Conservation (phyloP, 2,888 invertebrate genomes). For the Bellardia pandia region DNA sequence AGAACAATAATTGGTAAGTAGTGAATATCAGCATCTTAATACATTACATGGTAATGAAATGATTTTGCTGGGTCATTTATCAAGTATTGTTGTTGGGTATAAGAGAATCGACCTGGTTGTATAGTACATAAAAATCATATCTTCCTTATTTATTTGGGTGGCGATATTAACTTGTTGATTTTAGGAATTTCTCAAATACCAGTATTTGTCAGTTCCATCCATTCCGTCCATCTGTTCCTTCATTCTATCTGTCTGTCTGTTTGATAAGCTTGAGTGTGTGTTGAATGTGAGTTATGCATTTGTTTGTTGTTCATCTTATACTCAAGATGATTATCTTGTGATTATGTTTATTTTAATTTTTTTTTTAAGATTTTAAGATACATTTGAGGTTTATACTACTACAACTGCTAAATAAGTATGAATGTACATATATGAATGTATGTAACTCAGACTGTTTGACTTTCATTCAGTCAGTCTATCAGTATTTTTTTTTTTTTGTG, state of each 20-base stretch:
- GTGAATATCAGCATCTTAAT: too few species aligned
- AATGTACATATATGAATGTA: conserved; percentile 13
- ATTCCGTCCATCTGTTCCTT: conserved; percentile 9
- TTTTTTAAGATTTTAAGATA: conserved; percentile 70
- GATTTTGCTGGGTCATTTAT: too few species aligned
- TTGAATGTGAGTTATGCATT: conserved; percentile 35
- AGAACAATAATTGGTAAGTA: too few species aligned
- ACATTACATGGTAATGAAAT: too few species aligned
- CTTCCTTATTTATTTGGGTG: background rate
- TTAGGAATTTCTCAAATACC: conserved; percentile 33
- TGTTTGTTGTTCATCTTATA: conserved; percentile 63
- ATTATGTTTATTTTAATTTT: conserved; percentile 71
- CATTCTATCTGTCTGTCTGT: conserved; percentile 1
- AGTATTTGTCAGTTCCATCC: conserved; percentile 32
- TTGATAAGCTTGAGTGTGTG: background rate
- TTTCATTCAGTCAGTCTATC: conserved; percentile 37
- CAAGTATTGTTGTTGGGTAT: background rate
- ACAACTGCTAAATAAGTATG: background rate
- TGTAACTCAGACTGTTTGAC: conserved; percentile 24
- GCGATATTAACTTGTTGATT: conserved; percentile 60
- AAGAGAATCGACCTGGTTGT: background rate
- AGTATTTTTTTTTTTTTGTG: background rate
- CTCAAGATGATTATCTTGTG: conserved; percentile 71
- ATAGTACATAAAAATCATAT: background rate
- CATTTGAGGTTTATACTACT: conserved; percentile 62